Conservation (phyloP, 2,797 vertebrate genomes). For the Macrochelys suwanniensis region DNA sequence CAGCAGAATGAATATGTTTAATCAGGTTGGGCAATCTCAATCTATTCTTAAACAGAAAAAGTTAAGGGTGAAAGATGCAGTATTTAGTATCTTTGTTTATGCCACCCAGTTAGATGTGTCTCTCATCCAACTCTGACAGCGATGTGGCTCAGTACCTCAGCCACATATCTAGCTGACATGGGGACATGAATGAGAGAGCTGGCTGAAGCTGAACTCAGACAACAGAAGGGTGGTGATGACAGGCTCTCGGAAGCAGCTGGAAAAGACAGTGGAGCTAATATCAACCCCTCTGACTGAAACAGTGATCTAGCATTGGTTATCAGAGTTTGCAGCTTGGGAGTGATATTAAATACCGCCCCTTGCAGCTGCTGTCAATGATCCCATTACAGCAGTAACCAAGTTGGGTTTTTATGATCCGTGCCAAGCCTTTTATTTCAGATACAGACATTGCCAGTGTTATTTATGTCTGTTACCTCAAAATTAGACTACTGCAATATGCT, state of each 20-base stretch:
- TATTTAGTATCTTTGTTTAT: not conserved
- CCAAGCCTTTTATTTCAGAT: slow-evolving; percentile 37
- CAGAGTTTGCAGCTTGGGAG: not conserved
- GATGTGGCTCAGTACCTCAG: not conserved
- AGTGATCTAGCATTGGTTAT: slow-evolving; percentile 3
- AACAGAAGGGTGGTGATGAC: not conserved
- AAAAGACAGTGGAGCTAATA: not conserved
- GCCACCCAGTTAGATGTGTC: not conserved
- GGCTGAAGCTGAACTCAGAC: not conserved
- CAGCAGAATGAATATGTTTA: too few species aligned
- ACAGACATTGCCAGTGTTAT: slow-evolving; percentile 35
- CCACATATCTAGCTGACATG: too few species aligned
- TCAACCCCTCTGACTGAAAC: slow-evolving; percentile 1
- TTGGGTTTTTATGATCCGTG: slow-evolving; percentile 64
- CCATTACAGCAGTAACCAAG: slow-evolving; percentile 61
- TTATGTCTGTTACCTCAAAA: slow-evolving; percentile 54
- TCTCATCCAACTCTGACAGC: not conserved
- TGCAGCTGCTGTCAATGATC: slow-evolving; percentile 55
- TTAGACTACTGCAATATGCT: slow-evolving; percentile 69
- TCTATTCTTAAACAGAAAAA: not conserved
- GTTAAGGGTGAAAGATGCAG: not conserved
- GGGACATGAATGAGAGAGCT: not conserved
- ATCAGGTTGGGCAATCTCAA: not conserved
- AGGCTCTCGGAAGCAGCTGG: not conserved
- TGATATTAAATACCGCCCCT: not conserved